Conservation (phyloP, 92 coral and sea anemone genomes). For the Isaurus tuberculatus region DNA sequence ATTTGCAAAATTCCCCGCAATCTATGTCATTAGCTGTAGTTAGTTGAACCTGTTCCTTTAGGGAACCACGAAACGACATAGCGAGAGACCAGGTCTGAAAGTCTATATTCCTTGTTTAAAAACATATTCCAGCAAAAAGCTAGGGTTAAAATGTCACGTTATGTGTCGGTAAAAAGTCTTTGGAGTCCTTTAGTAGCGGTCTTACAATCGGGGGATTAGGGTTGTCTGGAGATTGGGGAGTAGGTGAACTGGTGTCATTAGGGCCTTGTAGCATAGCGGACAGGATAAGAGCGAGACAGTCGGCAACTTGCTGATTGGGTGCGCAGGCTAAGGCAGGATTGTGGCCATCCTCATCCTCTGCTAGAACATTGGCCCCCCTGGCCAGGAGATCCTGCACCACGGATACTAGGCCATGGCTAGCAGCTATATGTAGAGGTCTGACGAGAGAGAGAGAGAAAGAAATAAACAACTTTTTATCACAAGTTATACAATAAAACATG, state of each 20-base stretch:
- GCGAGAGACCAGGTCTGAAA: background rate
- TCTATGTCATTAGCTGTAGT: background rate
- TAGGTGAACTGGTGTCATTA: conserved; percentile 43
- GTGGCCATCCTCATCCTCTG: conserved; percentile 96
- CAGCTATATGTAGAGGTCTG: conserved; percentile 95
- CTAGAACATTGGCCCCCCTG: conserved; percentile 88
- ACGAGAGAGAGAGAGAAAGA: background rate
- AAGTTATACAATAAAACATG: background rate
- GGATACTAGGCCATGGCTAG: conserved; percentile 88
- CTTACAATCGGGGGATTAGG: conserved; percentile 30
- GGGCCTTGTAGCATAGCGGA: conserved; percentile 85
- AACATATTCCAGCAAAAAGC: background rate
- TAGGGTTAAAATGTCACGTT: conserved; percentile 32
- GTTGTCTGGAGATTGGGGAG: conserved; percentile 40
- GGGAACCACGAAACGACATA: background rate
- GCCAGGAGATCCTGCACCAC: conserved; percentile 93
- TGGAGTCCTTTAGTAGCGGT: conserved; percentile 19
- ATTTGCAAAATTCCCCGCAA: background rate
- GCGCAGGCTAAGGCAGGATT: conserved; percentile 98
- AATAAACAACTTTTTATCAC: background rate
- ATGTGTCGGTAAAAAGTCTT: conserved; percentile 42
- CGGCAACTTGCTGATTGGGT: conserved; percentile 94
- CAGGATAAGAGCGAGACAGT: conserved; percentile 86
- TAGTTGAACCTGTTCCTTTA: too few species aligned
- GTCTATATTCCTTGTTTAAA: background rate